Evolutionary conservation across 2,888 invertebrate species (phyloP), one percentile per base, ranked within the genome.

Genomic region (Pterostichus madidus): DNA sequence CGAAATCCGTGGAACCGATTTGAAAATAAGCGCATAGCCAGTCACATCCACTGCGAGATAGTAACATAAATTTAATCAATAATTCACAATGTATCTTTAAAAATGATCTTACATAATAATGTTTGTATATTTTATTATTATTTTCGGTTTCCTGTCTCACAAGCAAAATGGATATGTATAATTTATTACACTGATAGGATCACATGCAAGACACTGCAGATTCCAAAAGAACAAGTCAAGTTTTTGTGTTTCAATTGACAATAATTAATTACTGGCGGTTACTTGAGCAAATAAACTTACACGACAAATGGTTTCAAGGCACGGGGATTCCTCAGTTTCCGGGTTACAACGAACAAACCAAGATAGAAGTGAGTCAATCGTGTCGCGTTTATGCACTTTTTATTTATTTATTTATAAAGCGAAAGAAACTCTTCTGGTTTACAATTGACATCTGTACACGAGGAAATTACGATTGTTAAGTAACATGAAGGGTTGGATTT

Each of bases 121-220:
- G 52, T 53, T 81, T 75, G 61, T 81, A 59, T 81, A 75, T 81
- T 73, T 83, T 77, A 77, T 77, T 83, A 83, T 39, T 83, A 82
- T 77, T 83, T 83, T 83, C 83, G 83, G 83, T 77, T 77, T 83
- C 77, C 83, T 83, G 83, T 83, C 83, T 83, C 83, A 83, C 83
- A 83, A 83, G 83, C 83, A 83, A 83, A 83, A 83, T 83, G 83
- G 83, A 83, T 83, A 83, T 83, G 83, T 83, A 83, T 83, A 83
- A 83, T 83, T 83, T 83, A 83, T 83, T 83, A 83, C 83, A 83
- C 64, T 83, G 83, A 83, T 83, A 83, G 83, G 83, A 83, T 83
- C 83, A 83, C 83, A 83, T 83, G 83, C 77, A 83, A 83, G 77
- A 83, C 83, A 83, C 83, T 83, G 83, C 83, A 77, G 52, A 68